Conservation (phyloP, 2,797 vertebrate species). For the Chelon labrosus region DNA sequence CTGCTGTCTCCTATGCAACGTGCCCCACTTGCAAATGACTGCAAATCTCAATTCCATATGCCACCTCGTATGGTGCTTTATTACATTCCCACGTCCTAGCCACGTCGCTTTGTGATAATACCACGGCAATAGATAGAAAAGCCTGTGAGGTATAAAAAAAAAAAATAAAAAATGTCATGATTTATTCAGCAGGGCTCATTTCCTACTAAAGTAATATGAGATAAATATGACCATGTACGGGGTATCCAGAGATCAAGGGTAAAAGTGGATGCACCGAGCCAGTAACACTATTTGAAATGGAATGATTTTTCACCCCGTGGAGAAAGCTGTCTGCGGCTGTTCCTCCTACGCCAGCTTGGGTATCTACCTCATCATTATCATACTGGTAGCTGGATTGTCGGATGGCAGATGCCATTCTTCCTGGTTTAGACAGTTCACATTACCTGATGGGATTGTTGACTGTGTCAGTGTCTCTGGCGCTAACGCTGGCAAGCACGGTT, state of each 20-base stretch:
- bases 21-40: constrained; percentile 82
- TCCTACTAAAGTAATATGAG: constrained; percentile 84
- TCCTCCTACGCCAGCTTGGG: constrained; percentile 42
- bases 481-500: constrained; percentile 84
- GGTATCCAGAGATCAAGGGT: constrained; percentile 82
- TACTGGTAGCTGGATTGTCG: constrained; percentile 44
- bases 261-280: constrained; percentile 77
- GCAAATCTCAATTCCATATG: constrained; percentile 82
- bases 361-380: constrained; percentile 61
- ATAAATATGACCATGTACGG: constrained; percentile 83
- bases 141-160: constrained; percentile 77
- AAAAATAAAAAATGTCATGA: constrained; percentile 72
- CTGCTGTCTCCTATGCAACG: constrained; percentile 72
- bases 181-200: constrained; percentile 87
- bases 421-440: constrained; percentile 30
- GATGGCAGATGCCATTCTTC: constrained; percentile 70
- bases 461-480: constrained; percentile 89
- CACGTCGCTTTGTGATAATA: constrained; percentile 82
- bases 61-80: constrained; percentile 77
- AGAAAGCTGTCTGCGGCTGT: constrained; percentile 63
- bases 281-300: constrained; percentile 77
- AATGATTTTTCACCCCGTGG: constrained; percentile 79
- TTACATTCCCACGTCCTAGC: constrained; percentile 75
- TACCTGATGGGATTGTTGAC: constrained; percentile 89
- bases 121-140: constrained; percentile 78